phyloP scores from a whole-genome alignment of 2,888 invertebrate genomes.

The Capitulum mitella region DNA sequence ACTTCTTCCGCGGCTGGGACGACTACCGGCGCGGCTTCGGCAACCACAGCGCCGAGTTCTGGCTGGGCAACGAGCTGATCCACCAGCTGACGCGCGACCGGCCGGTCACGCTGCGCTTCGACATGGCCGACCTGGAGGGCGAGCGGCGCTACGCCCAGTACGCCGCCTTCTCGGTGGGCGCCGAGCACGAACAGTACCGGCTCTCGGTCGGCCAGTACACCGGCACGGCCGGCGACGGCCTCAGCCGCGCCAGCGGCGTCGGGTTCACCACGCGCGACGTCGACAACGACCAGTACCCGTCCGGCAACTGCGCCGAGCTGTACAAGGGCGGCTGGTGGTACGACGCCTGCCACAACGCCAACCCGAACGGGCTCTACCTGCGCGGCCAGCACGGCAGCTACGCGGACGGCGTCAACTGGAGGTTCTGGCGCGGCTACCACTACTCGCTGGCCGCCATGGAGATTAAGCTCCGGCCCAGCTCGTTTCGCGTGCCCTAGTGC shows the following conservation, averaged over 20 bases:
- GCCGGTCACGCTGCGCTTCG: constrained; percentile 76
- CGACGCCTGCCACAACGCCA: constrained; percentile 82
- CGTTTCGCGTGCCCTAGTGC: too few species aligned
- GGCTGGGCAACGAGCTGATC: constrained; percentile 88
- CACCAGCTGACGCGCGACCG: constrained; percentile 89
- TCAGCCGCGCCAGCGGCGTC: constrained; percentile 49
- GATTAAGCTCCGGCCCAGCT: constrained; percentile 38
- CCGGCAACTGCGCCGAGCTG: constrained; percentile 86
- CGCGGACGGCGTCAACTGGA: constrained; percentile 40
- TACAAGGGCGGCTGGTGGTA: constrained; percentile 93
- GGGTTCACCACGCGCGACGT: constrained; percentile 45
- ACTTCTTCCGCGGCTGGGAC: constrained; percentile 84
- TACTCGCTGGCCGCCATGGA: constrained; percentile 38
- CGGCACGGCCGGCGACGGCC: constrained; percentile 81
- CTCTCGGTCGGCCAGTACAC: constrained; percentile 86
- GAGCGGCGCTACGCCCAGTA: constrained; percentile 88
- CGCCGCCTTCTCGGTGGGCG: constrained; percentile 84
- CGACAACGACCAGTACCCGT: constrained; percentile 75
- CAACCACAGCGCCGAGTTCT: constrained; percentile 80
- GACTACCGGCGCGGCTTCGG: constrained; percentile 90
- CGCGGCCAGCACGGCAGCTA: constrained; percentile 36
- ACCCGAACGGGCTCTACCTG: constrained; percentile 74
- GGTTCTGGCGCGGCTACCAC: constrained; percentile 38
- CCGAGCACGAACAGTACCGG: constrained; percentile 84
- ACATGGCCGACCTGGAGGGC: constrained; percentile 85